Conservation (phyloP, 2,113 vertebrate species). For the Suricata suricatta region DNA sequence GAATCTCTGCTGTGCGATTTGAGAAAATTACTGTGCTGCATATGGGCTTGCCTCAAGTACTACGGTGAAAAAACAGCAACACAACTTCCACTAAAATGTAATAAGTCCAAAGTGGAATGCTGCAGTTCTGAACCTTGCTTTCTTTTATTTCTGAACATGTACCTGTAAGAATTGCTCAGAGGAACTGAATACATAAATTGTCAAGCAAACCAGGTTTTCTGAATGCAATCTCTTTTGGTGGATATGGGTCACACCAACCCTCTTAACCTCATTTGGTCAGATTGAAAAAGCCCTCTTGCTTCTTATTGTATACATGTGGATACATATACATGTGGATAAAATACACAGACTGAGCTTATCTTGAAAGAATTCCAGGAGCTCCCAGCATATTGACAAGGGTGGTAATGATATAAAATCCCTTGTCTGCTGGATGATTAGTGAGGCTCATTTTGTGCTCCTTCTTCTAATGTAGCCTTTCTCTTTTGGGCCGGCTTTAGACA, state of each 20-base stretch:
- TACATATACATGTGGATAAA: constrained; percentile 69
- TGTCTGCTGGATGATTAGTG: constrained; percentile 51
- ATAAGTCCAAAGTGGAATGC: not conserved
- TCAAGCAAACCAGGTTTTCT: constrained; percentile 19
- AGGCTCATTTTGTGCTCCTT: constrained; percentile 23
- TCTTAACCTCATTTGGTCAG: constrained; percentile 55
- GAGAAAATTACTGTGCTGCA: constrained; percentile 67
- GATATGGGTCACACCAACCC: constrained; percentile 45
- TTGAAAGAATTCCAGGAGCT: constrained; percentile 49
- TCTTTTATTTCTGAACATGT: constrained; percentile 19
- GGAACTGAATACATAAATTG: not conserved
- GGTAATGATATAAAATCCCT: constrained; percentile 62
- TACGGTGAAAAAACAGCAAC: not conserved
- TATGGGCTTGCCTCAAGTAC: constrained; percentile 53
- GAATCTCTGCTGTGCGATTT: constrained; percentile 68
- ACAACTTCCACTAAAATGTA: constrained; percentile 47
- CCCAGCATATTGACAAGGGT: constrained; percentile 54
- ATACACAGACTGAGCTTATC: constrained; percentile 50
- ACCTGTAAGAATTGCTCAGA: constrained; percentile 47
- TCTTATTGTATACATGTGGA: not conserved
- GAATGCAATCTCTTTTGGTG: constrained; percentile 31
- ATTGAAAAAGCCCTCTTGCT: constrained; percentile 45
- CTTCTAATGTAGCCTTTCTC: constrained; percentile 37
- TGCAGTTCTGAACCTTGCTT: constrained; percentile 6
- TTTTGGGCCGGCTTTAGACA: constrained; percentile 41